Base-by-base conservation (phyloP, 1,140 invertebrate genomes). In the Magallana ariakensis region DNA sequence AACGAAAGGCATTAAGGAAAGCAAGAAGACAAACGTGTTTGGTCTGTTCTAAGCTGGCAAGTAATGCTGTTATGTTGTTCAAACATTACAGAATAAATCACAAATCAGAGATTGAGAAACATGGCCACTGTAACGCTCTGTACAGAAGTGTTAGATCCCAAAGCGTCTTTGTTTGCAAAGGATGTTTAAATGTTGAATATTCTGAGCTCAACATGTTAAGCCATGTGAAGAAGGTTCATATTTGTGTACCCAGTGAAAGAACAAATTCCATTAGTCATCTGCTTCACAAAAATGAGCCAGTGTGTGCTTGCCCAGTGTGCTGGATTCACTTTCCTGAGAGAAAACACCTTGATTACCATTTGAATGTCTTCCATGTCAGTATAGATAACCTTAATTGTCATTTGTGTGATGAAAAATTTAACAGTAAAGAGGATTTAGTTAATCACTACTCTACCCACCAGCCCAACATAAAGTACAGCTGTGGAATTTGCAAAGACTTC, bases 121-220 rank as follows among this genome's bases (percentile, higher is more conserved):
- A 33, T 13, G 13, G 66, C 15, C 66, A 75, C 66, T 26, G 66
- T 26, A 33, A 26, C 26, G 22, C 66, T 11, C 66, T 75, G 11
- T 75, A 75, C 66, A 75, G 66, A 11, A 26, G 19, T 75, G 66
- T 75, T 4, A 75, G 66, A 26, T 75, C 66, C 5, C 66, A 75
- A 26, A 75, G 33, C 13, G 10, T 75, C 5, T 75, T 75, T 26
- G 19, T 26, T 9, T 75, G 66, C 15, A 75, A 33, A 75, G 66
- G 66, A 13, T 75, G 66, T 26, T 19, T 11, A 4, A 26, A 19
- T 26, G 19, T 75, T 19, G 66, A 75, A 75, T 75, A 75, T 22
- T 33, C 66, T 11, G 66, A 75, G 22, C 66, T 26, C 2, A 11
- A 22, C 66, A 75, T 75, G 66, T 13, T 75, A 26, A 26, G 9